These are phyloP conservation scores for Tenthredo livida DNA, from an alignment of 2,888 invertebrate species.

Conservation along the genomic window DNA sequence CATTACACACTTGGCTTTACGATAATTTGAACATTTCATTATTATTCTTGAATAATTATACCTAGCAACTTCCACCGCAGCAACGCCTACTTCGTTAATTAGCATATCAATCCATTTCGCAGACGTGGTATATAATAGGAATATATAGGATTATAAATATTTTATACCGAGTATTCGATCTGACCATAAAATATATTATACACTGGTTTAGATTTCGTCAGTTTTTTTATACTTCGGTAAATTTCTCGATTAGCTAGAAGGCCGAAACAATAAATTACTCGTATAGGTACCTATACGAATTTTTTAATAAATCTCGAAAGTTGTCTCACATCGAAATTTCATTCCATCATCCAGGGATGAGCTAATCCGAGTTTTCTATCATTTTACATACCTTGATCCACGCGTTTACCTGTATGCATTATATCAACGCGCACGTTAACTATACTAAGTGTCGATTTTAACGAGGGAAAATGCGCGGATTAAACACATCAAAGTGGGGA, in stretches of 20 bases:
- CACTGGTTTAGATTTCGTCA: neutral
- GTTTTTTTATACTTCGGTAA: neutral
- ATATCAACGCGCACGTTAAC: neutral
- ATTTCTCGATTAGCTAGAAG: neutral
- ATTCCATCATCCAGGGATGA: neutral
- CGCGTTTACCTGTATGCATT: neutral
- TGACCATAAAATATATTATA: neutral
- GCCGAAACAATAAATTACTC: neutral
- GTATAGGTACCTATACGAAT: too few species aligned
- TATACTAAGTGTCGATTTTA: neutral
- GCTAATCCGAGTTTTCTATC: neutral
- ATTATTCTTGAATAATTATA: neutral
- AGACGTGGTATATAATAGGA: neutral
- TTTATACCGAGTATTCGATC: neutral
- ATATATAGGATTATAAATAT: neutral
- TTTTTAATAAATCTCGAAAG: neutral
- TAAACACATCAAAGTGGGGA: slow-evolving; percentile 17
- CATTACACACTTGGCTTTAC: neutral
- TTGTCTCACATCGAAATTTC: neutral
- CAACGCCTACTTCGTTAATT: neutral
- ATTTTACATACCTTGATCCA: neutral
- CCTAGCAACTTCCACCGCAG: neutral
- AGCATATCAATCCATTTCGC: neutral
- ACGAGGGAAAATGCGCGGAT: slow-evolving; percentile 27
- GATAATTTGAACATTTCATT: neutral